A percentile compares a stretch with the other conserved stretches of the same genome.
These are phyloP conservation scores for Semaprochilodus insignis DNA, from an alignment of 2,797 vertebrate species.

Conservation along the genomic window DNA sequence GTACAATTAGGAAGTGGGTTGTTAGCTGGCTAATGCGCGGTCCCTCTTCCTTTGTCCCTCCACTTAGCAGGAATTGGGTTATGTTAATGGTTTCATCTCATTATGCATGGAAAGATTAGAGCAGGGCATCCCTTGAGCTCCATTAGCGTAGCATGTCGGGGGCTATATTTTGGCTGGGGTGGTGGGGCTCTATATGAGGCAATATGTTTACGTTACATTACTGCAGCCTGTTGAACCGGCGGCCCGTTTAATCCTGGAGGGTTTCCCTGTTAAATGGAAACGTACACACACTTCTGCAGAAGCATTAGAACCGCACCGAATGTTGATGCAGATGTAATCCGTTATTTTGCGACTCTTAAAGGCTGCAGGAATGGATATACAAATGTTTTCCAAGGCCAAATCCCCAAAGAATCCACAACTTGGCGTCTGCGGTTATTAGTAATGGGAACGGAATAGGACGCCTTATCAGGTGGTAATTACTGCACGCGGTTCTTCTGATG, in stretches of 20 bases:
- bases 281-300: conserved; percentile 25
- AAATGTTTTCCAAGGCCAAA: conserved; percentile 54
- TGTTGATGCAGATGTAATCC: conserved; percentile 52
- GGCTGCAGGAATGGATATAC: conserved; percentile 53
- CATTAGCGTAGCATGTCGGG: background rate
- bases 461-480: conserved; percentile 59
- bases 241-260: conserved; percentile 17
- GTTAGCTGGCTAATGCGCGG: conserved; percentile 54
- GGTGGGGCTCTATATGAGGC: background rate
- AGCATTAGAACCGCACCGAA: conserved; percentile 53
- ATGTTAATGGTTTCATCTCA: conserved; percentile 60
- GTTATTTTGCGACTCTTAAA: conserved; percentile 54
- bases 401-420: conserved; percentile 56
- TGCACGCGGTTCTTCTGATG: conserved; percentile 45
- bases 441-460: conserved; percentile 56
- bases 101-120: conserved; percentile 58
- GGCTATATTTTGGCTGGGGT: conserved; percentile 21
- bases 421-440: conserved; percentile 45
- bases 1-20: conserved; percentile 62
- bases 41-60: conserved; percentile 44
- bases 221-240: background rate
- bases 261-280: conserved; percentile 44
- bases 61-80: conserved; percentile 55
- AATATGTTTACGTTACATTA: background rate
- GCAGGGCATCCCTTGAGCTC: background rate